phyloP scores from a whole-genome alignment of 2,888 invertebrate species.

The Orchesellides sinensis region DNA sequence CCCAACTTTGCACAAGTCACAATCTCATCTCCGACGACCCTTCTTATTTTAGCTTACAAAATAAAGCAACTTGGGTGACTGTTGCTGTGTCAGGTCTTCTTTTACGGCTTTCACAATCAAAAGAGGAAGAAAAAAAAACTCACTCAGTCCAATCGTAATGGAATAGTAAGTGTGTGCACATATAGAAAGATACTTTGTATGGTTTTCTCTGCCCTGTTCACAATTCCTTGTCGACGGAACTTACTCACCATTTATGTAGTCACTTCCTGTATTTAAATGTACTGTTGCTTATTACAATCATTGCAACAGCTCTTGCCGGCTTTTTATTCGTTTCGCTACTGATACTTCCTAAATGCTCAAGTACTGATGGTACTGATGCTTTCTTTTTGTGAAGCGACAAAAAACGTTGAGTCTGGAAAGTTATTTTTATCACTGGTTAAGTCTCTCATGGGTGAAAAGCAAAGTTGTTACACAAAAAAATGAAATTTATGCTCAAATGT shows the following conservation, averaged over 20 bases:
- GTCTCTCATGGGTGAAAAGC: neutral
- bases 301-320: constrained; percentile 11
- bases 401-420: neutral
- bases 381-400: constrained; percentile 26
- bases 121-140: constrained; percentile 30
- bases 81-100: constrained; percentile 64
- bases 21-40: constrained; percentile 17
- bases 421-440: constrained; percentile 43
- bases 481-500: too few species aligned
- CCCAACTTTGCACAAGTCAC: constrained; percentile 19
- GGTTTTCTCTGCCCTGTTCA: neutral
- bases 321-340: constrained; percentile 38
- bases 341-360: constrained; percentile 3
- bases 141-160: neutral
- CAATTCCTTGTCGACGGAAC: constrained; percentile 6
- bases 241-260: neutral
- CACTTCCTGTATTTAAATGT: constrained; percentile 59
- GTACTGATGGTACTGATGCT: constrained; percentile 14
- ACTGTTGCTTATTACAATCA: constrained; percentile 40
- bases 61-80: constrained; percentile 43
- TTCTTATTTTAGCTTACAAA: constrained; percentile 31
- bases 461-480: neutral
- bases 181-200: neutral
- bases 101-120: constrained; percentile 62
- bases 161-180: neutral